Conservation (phyloP, 2,888 invertebrate species). For the Pyrrhia umbra region DNA sequence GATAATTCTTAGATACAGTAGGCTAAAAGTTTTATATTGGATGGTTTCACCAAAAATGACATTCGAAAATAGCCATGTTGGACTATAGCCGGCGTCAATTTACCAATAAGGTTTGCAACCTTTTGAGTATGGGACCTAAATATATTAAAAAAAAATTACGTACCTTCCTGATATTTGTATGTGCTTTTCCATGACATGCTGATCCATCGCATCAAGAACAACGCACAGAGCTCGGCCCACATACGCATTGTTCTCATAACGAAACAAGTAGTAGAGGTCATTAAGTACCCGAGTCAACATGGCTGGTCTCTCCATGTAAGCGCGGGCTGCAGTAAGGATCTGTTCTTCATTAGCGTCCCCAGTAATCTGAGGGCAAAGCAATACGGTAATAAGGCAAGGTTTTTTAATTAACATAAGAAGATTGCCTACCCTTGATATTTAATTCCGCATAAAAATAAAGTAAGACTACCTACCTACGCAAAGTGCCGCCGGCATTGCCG, state of each 20-base stretch:
- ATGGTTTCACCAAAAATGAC: too few relatives aligned
- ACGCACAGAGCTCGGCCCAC: slow-evolving; percentile 94
- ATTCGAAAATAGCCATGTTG: too few relatives aligned
- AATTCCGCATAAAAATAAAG: too few relatives aligned
- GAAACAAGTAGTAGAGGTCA: slow-evolving; percentile 96
- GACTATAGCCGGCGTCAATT: too few relatives aligned
- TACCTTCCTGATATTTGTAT: slow-evolving; percentile 98
- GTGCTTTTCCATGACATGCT: slow-evolving; percentile 95
- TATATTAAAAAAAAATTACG: slow-evolving; percentile 26
- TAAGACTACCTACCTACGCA: too few relatives aligned
- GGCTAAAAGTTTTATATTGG: too few relatives aligned
- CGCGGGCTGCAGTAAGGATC: slow-evolving; percentile 95
- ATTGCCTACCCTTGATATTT: too few relatives aligned
- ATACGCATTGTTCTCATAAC: slow-evolving; percentile 94
- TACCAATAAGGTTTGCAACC: too few relatives aligned
- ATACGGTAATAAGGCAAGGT: too few relatives aligned
- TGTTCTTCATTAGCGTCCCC: slow-evolving; percentile 98
- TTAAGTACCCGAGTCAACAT: slow-evolving; percentile 96
- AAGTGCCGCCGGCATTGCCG: too few relatives aligned
- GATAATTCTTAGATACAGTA: too few relatives aligned
- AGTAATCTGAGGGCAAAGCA: slow-evolving; percentile 92
- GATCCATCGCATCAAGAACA: slow-evolving; percentile 97
- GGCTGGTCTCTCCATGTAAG: slow-evolving; percentile 96
- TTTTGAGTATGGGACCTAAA: not conserved
- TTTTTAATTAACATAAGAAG: too few relatives aligned